Percentiles rank a stretch among this genome's conserved stretches.
phyloP scores from a whole-genome alignment of 2,888 invertebrate genomes.

The Lycophotia porphyrea region DNA sequence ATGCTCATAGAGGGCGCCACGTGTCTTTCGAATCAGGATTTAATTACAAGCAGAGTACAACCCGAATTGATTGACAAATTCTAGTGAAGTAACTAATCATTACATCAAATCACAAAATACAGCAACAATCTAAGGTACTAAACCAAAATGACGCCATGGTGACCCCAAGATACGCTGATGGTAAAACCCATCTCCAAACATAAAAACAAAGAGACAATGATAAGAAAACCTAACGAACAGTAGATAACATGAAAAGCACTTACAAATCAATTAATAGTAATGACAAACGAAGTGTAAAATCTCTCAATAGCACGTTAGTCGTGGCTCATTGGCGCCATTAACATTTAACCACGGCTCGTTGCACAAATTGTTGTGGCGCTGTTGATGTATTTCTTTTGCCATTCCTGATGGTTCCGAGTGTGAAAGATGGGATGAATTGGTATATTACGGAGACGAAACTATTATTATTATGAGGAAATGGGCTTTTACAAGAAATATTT shows the following conservation, averaged over 20 bases:
- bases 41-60: too few relatives aligned
- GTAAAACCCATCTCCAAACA: background rate
- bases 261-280: constrained; percentile 56
- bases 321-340: constrained; percentile 66
- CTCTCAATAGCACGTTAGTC: constrained; percentile 64
- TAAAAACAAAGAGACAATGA: background rate
- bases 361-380: constrained; percentile 53
- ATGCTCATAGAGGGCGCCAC: too few relatives aligned
- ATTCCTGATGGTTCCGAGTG: constrained; percentile 14
- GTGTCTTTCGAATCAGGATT: too few relatives aligned
- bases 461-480: background rate
- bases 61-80: too few relatives aligned
- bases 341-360: constrained; percentile 61
- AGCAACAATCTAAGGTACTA: background rate
- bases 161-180: background rate
- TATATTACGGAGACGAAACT: constrained; percentile 27
- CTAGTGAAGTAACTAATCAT: too few relatives aligned
- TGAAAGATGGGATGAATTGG: constrained; percentile 11
- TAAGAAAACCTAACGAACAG: background rate
- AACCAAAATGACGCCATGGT: background rate
- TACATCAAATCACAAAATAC: background rate
- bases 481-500: too few relatives aligned
- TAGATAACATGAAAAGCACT: constrained; percentile 26
- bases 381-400: constrained; percentile 45
- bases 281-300: constrained; percentile 60